phyloP scores from a whole-genome alignment of 2,797 vertebrate species.

The Sebastes hubbsi region DNA sequence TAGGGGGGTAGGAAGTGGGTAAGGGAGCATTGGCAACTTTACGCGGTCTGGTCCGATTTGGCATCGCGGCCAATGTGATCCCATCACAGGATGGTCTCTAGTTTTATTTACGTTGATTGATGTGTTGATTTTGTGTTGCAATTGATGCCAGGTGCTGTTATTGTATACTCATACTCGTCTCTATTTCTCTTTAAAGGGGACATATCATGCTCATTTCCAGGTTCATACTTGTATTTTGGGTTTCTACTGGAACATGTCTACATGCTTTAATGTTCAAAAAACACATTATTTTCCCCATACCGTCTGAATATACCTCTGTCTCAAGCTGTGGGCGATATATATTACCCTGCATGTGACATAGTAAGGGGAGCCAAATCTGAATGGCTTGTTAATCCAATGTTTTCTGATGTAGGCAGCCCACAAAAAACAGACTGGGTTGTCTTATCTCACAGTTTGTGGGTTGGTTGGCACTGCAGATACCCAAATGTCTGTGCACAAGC shows the following conservation, averaged over 20 bases:
- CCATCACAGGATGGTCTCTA: not conserved
- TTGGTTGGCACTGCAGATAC: not conserved
- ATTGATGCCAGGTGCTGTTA: not conserved
- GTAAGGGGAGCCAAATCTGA: not conserved
- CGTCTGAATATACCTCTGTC: not conserved
- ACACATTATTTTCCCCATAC: not conserved
- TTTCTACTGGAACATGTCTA: not conserved
- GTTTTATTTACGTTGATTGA: not conserved
- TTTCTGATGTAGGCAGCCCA: not conserved
- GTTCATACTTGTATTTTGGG: not conserved
- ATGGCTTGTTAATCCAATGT: not conserved
- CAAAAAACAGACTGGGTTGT: not conserved
- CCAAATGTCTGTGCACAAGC: not conserved
- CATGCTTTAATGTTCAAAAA: not conserved
- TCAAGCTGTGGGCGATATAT: too few species aligned
- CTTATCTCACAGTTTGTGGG: not conserved
- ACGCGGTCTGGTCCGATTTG: too few species aligned
- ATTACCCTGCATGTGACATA: too few species aligned
- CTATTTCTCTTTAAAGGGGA: not conserved
- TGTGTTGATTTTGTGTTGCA: too few species aligned
- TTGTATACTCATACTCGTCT: not conserved
- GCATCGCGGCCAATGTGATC: too few species aligned
- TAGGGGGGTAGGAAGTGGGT: too few species aligned
- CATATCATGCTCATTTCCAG: not conserved
- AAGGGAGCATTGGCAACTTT: too few species aligned